Percentiles rank a stretch among this genome's conserved stretches.
These are phyloP conservation scores for Cephus pygmeus DNA, from an alignment of 2,888 invertebrate genomes.

Conservation along the genomic window DNA sequence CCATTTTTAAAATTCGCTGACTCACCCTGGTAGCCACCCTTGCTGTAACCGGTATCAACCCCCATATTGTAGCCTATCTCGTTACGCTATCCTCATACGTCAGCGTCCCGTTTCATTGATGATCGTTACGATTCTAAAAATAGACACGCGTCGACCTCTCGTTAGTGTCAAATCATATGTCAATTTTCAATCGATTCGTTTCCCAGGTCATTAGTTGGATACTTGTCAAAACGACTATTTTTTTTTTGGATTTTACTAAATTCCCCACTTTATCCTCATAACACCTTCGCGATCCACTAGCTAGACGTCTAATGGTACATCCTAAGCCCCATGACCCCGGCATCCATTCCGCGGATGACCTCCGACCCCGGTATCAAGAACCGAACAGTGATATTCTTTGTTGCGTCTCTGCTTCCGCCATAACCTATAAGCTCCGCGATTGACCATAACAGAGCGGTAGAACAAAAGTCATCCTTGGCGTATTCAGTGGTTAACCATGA, in stretches of 20 bases:
- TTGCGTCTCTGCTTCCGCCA: background rate
- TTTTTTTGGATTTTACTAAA: background rate
- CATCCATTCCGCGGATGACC: no score
- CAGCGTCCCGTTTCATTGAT: slow-evolving; percentile 44
- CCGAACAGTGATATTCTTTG: background rate
- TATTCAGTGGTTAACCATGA: slow-evolving; percentile 35
- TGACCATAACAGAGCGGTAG: background rate
- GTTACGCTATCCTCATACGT: slow-evolving; percentile 44
- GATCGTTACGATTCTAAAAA: slow-evolving; percentile 41
- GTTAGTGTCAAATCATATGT: slow-evolving; percentile 50
- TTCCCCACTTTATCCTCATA: background rate
- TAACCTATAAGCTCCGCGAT: background rate
- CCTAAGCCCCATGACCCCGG: no score
- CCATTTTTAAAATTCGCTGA: slow-evolving; percentile 27
- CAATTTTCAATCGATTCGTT: slow-evolving; percentile 33
- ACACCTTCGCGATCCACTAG: background rate
- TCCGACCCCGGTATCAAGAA: no score
- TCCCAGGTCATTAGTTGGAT: background rate
- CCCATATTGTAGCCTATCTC: slow-evolving; percentile 28
- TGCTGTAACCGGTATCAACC: background rate
- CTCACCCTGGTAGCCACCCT: slow-evolving; percentile 27
- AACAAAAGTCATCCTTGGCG: slow-evolving; percentile 45
- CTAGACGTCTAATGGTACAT: background rate
- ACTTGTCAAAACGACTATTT: background rate
- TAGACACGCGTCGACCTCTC: slow-evolving; percentile 36